phyloP scores from a whole-genome alignment of 2,888 invertebrate species.

The Drosophila nigritarsus region DNA sequence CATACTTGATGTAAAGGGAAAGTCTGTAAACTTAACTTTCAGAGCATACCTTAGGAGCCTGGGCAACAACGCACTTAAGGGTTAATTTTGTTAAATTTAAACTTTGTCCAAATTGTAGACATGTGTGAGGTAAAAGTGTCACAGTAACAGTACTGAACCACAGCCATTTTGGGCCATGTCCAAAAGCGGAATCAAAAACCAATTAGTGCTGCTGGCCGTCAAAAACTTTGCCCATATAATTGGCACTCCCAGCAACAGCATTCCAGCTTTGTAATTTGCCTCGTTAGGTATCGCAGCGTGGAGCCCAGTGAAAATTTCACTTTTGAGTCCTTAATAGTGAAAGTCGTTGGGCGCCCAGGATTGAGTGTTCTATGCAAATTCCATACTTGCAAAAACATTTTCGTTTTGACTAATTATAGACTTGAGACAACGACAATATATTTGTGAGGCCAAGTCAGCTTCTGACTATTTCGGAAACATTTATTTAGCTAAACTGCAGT shows the following conservation, averaged over 20 bases:
- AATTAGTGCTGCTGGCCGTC: conserved; percentile 59
- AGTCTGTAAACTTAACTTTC: conserved; percentile 45
- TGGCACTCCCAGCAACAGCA: conserved; percentile 24
- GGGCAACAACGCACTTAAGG: conserved; percentile 62
- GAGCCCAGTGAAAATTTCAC: conserved; percentile 32
- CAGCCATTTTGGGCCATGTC: conserved; percentile 31
- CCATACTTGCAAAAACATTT: conserved; percentile 61
- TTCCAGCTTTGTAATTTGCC: conserved; percentile 48
- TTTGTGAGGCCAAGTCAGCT: conserved; percentile 21
- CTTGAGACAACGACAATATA: conserved; percentile 41
- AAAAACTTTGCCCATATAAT: conserved; percentile 62
- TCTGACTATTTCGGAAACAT: conserved; percentile 12
- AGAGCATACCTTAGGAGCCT: conserved; percentile 46
- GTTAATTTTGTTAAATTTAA: conserved; percentile 71
- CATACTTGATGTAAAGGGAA: conserved; percentile 1
- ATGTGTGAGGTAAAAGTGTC: conserved; percentile 10
- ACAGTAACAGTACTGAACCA: conserved; percentile 14
- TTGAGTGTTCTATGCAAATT: conserved; percentile 51
- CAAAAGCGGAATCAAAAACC: conserved; percentile 70
- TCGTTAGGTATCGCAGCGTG: conserved; percentile 50
- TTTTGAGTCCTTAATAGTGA: conserved; percentile 24
- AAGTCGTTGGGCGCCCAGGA: conserved; percentile 13
- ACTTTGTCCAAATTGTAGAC: conserved; percentile 55
- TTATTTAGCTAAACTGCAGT: conserved; percentile 16
- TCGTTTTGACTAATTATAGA: conserved; percentile 59